These are phyloP conservation scores for Conger conger DNA, from an alignment of 2,113 vertebrate genomes.

Conservation along the genomic window DNA sequence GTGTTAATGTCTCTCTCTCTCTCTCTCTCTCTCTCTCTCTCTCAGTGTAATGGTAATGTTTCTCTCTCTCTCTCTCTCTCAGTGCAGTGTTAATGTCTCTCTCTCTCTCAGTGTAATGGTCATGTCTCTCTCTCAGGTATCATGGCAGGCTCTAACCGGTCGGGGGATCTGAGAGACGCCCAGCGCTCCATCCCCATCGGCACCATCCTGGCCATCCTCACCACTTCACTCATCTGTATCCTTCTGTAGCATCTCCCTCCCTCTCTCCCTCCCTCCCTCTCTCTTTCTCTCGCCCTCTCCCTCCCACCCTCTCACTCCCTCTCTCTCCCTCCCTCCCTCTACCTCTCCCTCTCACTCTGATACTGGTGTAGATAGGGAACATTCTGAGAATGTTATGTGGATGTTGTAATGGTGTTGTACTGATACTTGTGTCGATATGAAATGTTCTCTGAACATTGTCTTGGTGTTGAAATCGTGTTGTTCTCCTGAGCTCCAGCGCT, in stretches of 20 bases:
- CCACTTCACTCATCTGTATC: conserved; percentile 92
- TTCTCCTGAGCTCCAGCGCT: conserved; percentile 61
- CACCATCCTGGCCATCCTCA: conserved; percentile 87
- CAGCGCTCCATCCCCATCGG: conserved; percentile 91
- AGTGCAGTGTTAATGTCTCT: neutral
- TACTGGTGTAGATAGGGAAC: neutral
- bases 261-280: conserved; percentile 38
- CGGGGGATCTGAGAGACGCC: conserved; percentile 87
- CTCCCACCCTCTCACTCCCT: neutral
- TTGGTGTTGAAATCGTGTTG: neutral
- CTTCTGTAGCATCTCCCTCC: conserved; percentile 47
- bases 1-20: too few species aligned
- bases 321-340: neutral
- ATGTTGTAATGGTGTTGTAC: neutral
- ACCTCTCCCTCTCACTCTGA: neutral
- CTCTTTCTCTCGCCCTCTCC: conserved; percentile 85
- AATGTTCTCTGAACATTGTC: too few species aligned
- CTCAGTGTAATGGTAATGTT: neutral
- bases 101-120: neutral
- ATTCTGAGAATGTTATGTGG: neutral
- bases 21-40: neutral
- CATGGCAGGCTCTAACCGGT: conserved; percentile 90
- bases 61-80: neutral
- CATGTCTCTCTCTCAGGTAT: conserved; percentile 69
- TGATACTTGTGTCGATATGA: too few species aligned